These are phyloP conservation scores for Quiscalus mexicanus DNA, from an alignment of 2,113 vertebrate genomes.

Conservation along the genomic window DNA sequence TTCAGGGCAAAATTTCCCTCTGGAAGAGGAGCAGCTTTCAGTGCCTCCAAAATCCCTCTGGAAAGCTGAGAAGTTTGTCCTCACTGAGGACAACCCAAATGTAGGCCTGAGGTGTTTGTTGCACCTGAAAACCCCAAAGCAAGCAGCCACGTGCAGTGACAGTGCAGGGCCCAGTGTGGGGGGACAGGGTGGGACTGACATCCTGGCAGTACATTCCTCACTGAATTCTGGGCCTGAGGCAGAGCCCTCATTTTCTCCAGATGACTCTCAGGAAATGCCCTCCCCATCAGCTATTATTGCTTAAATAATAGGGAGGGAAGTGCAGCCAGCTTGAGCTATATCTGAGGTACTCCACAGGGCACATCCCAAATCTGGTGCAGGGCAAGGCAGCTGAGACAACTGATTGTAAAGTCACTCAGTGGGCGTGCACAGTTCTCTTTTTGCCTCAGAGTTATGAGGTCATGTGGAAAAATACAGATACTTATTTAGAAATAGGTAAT, in stretches of 20 bases:
- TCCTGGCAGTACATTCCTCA: neutral
- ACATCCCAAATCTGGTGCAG: conserved; percentile 31
- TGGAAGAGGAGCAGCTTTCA: neutral
- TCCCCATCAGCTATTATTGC: conserved; percentile 58
- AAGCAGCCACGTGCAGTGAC: neutral
- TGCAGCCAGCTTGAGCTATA: neutral
- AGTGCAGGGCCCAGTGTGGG: neutral
- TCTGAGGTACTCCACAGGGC: conserved; percentile 6
- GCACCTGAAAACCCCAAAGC: neutral
- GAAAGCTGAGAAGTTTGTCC: neutral
- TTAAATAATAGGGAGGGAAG: conserved; percentile 59
- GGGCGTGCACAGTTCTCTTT: neutral
- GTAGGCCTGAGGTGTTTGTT: neutral
- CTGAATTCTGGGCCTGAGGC: conserved; percentile 31
- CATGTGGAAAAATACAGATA: conserved; percentile 19
- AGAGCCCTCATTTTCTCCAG: conserved; percentile 46
- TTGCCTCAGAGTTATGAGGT: conserved; percentile 25
- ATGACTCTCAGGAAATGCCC: conserved; percentile 65
- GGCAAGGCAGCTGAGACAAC: neutral
- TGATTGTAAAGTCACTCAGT: conserved; percentile 6
- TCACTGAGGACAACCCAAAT: neutral
- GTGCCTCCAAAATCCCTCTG: neutral
- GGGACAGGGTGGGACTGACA: conserved; percentile 35
- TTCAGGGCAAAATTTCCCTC: neutral
- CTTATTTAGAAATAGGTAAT: neutral